Percentiles rank a stretch among this genome's conserved stretches.
Evolutionary conservation across 2,888 invertebrate species (phyloP).

Genomic region (Panopea generosa): DNA sequence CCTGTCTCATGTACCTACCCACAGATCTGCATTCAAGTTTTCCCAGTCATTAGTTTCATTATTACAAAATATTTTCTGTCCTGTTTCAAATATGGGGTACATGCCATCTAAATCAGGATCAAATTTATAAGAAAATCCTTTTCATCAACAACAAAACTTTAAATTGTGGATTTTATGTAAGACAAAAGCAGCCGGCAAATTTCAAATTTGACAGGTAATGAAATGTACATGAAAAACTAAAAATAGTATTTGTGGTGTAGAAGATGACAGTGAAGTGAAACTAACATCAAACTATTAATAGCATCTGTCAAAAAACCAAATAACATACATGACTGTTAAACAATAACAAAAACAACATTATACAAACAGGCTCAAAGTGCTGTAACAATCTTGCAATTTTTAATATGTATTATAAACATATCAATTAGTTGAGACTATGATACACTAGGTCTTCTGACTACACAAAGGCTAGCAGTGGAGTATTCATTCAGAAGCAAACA

Average conservation of each 20-base stretch:
- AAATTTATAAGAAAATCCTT: not conserved
- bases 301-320: constrained; percentile 44
- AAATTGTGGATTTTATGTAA: too few relatives aligned
- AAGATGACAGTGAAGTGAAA: constrained; percentile 48
- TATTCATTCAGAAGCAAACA: constrained; percentile 69
- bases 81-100: constrained; percentile 66
- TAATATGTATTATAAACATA: constrained; percentile 35
- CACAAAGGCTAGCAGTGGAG: constrained; percentile 68
- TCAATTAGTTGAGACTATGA: constrained; percentile 62
- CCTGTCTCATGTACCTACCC: constrained; percentile 44
- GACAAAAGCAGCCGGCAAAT: constrained; percentile 54
- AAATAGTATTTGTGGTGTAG: constrained; percentile 30
- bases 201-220: constrained; percentile 46
- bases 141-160: too few relatives aligned
- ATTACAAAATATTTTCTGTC: constrained; percentile 58
- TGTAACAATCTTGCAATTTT: constrained; percentile 16
- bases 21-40: constrained; percentile 51
- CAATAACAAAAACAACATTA: constrained; percentile 38
- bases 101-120: constrained; percentile 39
- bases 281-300: constrained; percentile 58
- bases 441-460: constrained; percentile 68
- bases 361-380: constrained; percentile 7
- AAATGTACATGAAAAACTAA: constrained; percentile 47
- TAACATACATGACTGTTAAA: constrained; percentile 15
- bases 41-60: constrained; percentile 56